Conservation (phyloP, 2,113 vertebrate species). For the Clarias magur region DNA sequence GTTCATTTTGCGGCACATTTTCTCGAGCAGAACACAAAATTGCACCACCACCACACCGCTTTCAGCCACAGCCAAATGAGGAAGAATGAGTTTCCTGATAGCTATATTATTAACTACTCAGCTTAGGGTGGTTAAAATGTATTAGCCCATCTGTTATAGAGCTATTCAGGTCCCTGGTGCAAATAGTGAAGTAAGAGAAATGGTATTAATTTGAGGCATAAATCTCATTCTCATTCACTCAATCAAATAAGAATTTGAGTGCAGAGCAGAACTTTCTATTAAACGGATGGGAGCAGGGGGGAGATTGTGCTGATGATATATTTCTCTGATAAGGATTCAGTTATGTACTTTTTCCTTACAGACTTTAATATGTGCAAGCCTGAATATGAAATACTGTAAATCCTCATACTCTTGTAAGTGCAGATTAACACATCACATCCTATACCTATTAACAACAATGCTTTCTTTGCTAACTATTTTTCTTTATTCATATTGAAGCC, state of each 20-base stretch:
- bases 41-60: conserved; percentile 31
- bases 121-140: conserved; percentile 65
- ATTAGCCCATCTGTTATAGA: conserved; percentile 73
- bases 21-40: conserved; percentile 56
- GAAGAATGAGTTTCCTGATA: conserved; percentile 74
- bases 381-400: conserved; percentile 1
- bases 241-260: conserved; percentile 68
- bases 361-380: neutral
- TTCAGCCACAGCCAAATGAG: conserved; percentile 65
- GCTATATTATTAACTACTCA: conserved; percentile 74
- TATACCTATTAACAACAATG: neutral
- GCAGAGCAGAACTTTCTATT: conserved; percentile 62
- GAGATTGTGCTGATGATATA: conserved; percentile 14
- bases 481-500: neutral
- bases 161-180: conserved; percentile 68
- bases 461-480: conserved; percentile 17
- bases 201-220: conserved; percentile 73
- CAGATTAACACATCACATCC: neutral
- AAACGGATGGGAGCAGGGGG: conserved; percentile 46
- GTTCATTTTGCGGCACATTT: conserved; percentile 66
- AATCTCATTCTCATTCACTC: conserved; percentile 72
- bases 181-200: conserved; percentile 73
- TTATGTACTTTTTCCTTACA: conserved; percentile 18
- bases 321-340: neutral
- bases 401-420: neutral